Percentiles rank a stretch among this genome's conserved stretches.
Conservation (phyloP, 2,113 vertebrate species). For the Rhynchopsitta pachyrhyncha region DNA sequence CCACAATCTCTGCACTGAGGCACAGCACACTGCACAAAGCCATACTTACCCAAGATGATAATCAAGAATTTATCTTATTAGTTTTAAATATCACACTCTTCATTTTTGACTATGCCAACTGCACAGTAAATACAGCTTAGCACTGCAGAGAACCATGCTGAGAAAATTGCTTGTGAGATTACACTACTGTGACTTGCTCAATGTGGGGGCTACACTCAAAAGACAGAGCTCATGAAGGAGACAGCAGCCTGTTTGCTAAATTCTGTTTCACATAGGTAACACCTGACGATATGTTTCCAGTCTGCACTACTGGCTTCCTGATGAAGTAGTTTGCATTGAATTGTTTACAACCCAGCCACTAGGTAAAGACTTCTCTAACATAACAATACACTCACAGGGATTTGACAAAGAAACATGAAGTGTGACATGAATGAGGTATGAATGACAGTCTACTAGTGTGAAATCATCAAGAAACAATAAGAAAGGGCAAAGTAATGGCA, state of each 20-base stretch:
- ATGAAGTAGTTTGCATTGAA: neutral
- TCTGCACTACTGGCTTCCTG: neutral
- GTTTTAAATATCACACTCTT: neutral
- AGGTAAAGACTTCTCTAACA: neutral
- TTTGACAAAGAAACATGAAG: neutral
- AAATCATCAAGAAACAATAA: neutral
- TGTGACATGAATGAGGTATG: neutral
- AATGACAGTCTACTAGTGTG: neutral
- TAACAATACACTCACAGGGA: neutral
- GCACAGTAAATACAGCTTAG: slow-evolving; percentile 14
- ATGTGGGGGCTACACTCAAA: neutral
- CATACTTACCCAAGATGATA: neutral
- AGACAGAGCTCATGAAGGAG: neutral
- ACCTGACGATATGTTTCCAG: neutral
- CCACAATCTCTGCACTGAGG: neutral
- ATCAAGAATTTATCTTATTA: neutral
- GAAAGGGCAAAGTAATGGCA: neutral
- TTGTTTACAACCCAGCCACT: neutral
- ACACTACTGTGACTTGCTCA: neutral
- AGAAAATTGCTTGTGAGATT: neutral
- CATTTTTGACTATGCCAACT: neutral
- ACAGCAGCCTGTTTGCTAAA: neutral
- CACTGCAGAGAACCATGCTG: neutral
- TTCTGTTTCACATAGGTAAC: neutral
- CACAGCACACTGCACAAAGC: neutral